Evolutionary conservation across 2,888 invertebrate species (phyloP).

Genomic region (Cheilosia soror): DNA sequence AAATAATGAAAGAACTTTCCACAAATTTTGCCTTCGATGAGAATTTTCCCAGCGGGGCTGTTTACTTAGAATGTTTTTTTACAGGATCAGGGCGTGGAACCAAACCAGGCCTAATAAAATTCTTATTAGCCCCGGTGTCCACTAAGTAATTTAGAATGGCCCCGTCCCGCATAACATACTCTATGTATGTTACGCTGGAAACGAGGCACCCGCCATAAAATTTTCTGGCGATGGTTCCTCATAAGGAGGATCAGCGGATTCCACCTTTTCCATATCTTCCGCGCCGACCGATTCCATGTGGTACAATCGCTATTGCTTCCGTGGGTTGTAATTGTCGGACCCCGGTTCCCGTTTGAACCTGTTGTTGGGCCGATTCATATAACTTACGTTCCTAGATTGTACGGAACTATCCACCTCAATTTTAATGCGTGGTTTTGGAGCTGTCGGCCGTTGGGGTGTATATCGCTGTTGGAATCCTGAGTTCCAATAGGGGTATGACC

Average conservation of each 20-base stretch:
- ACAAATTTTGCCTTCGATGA: constrained; percentile 11
- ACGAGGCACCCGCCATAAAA: too few relatives aligned
- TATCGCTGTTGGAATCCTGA: constrained; percentile 6
- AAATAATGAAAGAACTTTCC: constrained; percentile 28
- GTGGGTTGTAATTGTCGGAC: neutral
- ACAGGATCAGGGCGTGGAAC: neutral
- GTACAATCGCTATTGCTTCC: neutral
- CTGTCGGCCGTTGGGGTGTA: constrained; percentile 7
- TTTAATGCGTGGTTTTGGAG: constrained; percentile 21
- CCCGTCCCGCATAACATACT: neutral
- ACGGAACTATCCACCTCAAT: constrained; percentile 23
- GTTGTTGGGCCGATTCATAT: constrained; percentile 8
- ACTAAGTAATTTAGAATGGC: neutral
- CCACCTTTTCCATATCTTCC: too few relatives aligned
- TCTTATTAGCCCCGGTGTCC: neutral
- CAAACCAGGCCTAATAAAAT: constrained; percentile 16
- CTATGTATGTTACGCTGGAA: neutral
- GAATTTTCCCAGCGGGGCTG: constrained; percentile 27
- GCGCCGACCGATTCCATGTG: neutral
- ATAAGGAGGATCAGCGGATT: too few relatives aligned
- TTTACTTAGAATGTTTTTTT: neutral
- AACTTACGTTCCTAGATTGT: constrained; percentile 16
- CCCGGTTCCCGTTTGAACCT: neutral
- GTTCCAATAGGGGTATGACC: constrained; percentile 4
- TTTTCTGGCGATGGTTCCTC: too few relatives aligned